Evolutionary conservation across 2,113 vertebrate genomes (phyloP).

Genomic region (Epinephelus cyanopodus): DNA sequence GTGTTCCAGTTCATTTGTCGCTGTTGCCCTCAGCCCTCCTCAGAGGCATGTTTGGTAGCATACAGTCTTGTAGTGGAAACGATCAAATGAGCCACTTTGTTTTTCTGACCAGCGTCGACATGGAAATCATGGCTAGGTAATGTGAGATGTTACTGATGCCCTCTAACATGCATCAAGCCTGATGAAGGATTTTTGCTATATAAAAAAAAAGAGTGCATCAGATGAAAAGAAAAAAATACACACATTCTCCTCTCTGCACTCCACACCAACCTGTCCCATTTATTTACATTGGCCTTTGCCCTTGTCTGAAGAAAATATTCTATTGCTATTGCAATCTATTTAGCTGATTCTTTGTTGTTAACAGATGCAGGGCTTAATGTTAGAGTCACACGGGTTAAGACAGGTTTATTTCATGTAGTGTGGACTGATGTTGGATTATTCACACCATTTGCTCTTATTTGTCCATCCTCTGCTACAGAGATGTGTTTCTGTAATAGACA

Average conservation of each 20-base stretch:
- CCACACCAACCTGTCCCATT: neutral
- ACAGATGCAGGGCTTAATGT: neutral
- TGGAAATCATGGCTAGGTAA: neutral
- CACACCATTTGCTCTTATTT: neutral
- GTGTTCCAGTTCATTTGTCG: no score
- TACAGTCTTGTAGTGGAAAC: neutral
- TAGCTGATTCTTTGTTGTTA: neutral
- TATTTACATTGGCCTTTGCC: neutral
- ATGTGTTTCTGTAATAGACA: constrained; percentile 10
- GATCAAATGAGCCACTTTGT: neutral
- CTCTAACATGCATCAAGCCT: neutral
- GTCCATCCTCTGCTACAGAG: neutral
- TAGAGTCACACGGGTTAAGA: neutral
- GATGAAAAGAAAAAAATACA: neutral
- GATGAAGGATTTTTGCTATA: neutral
- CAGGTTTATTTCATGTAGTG: neutral
- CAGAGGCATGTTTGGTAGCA: neutral
- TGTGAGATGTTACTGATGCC: neutral
- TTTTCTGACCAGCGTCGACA: neutral
- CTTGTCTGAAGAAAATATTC: neutral
- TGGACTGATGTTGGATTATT: neutral
- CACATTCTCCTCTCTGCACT: neutral
- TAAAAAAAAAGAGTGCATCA: neutral
- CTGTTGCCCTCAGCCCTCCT: neutral
- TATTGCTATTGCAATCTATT: neutral